Conservation (phyloP, 2,113 vertebrate genomes). For the Gymnorhina tibicen region DNA sequence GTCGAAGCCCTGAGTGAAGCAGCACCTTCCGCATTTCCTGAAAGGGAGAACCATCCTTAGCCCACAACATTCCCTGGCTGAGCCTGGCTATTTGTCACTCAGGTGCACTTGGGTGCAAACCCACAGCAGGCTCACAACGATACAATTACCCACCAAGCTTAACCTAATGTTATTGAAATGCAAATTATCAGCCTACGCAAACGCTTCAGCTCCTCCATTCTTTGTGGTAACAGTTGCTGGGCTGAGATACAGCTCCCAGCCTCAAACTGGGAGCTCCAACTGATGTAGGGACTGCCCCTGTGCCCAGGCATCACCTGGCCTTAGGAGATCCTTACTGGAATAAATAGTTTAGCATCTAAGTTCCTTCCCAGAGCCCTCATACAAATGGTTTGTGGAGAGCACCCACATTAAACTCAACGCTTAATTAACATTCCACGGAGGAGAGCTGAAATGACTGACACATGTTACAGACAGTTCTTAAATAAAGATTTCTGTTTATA, state of each 20-base stretch:
- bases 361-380: neutral
- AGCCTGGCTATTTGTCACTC: neutral
- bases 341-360: neutral
- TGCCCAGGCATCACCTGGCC: neutral
- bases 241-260: neutral
- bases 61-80: neutral
- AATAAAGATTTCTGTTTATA: slow-evolving; percentile 4
- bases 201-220: neutral
- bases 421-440: neutral
- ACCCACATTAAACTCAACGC: neutral
- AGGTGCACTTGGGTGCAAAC: neutral
- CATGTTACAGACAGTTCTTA: neutral
- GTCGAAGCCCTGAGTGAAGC: rapidly evolving
- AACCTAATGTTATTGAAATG: neutral
- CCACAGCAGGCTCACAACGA: neutral
- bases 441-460: neutral
- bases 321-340: neutral
- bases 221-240: rapidly evolving
- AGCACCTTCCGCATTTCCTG: neutral
- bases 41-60: neutral
- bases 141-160: neutral
- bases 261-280: neutral
- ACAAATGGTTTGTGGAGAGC: neutral
- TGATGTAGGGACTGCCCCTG: neutral
- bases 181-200: neutral